Conservation (phyloP, 2,113 vertebrate species). For the Rhabdornis inornatus region DNA sequence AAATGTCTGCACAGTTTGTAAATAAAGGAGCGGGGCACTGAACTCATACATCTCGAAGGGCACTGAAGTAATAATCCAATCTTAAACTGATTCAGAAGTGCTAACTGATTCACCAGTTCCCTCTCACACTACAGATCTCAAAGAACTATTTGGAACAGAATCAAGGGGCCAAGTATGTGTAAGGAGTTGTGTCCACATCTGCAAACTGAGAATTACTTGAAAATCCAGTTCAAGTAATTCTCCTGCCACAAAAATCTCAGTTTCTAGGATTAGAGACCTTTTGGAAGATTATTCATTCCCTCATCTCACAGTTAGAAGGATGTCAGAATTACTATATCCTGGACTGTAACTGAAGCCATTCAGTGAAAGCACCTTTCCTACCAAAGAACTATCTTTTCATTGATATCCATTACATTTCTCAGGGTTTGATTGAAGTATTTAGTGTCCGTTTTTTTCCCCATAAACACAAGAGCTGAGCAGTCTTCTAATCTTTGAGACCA, state of each 20-base stretch:
- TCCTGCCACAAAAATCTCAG: background rate
- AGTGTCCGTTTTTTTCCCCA: background rate
- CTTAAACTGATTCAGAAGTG: background rate
- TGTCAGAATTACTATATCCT: background rate
- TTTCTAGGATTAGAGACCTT: background rate
- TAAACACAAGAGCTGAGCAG: background rate
- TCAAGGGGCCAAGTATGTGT: background rate
- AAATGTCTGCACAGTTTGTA: fast-evolving
- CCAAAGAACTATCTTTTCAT: background rate
- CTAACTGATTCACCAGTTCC: background rate
- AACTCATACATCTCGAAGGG: background rate
- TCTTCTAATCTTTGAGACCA: background rate
- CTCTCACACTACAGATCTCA: background rate
- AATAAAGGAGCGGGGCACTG: background rate
- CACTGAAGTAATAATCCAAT: background rate
- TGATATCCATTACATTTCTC: background rate
- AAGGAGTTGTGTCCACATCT: background rate
- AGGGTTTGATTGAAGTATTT: background rate
- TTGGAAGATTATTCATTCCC: background rate
- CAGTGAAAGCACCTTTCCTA: background rate
- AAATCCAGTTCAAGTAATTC: background rate
- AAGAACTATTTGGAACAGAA: background rate
- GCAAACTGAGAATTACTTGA: background rate
- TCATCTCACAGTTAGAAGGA: background rate
- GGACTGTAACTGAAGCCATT: background rate